Percentiles rank a stretch among this genome's conserved stretches.
These are phyloP conservation scores for Agonopterix subpropinquella DNA, from an alignment of 2,888 invertebrate genomes.

Conservation along the genomic window DNA sequence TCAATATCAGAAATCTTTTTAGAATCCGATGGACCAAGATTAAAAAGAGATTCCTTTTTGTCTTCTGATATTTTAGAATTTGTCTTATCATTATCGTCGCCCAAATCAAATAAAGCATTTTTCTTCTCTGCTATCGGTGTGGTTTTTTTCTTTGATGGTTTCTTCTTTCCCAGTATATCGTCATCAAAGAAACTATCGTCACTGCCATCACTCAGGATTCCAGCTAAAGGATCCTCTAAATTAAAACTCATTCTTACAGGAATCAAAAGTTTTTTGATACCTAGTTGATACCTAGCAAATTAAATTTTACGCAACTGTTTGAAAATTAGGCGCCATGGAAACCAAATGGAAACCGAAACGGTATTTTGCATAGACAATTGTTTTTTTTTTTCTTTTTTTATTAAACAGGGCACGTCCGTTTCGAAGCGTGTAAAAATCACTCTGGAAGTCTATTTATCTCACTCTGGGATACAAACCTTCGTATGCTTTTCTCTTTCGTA, in stretches of 20 bases:
- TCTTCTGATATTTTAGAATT: constrained; percentile 22
- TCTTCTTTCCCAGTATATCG: constrained; percentile 67
- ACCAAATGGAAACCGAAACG: too few relatives aligned
- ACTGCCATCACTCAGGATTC: constrained; percentile 80
- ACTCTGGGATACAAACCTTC: too few relatives aligned
- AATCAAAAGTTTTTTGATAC: constrained; percentile 4
- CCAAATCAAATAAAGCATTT: constrained; percentile 56
- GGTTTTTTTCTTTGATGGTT: constrained; percentile 43
- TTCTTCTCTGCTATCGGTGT: constrained; percentile 48
- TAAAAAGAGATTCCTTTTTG: constrained; percentile 33
- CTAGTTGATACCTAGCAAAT: too few relatives aligned
- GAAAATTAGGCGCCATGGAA: constrained; percentile 49
- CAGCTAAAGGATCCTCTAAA: constrained; percentile 79
- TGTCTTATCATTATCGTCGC: constrained; percentile 22
- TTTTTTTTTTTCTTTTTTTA: too few relatives aligned
- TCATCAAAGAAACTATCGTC: constrained; percentile 84
- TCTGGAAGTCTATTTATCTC: too few relatives aligned
- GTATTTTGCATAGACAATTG: too few relatives aligned
- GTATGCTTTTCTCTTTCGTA: too few relatives aligned
- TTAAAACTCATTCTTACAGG: constrained; percentile 68
- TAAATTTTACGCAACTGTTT: constrained; percentile 20
- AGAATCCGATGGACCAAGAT: constrained; percentile 28
- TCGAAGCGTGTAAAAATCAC: too few relatives aligned
- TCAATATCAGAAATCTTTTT: constrained; percentile 25
- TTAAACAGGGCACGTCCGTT: too few relatives aligned